Conservation (phyloP, 2,113 vertebrate genomes). For the Agelaius phoeniceus region DNA sequence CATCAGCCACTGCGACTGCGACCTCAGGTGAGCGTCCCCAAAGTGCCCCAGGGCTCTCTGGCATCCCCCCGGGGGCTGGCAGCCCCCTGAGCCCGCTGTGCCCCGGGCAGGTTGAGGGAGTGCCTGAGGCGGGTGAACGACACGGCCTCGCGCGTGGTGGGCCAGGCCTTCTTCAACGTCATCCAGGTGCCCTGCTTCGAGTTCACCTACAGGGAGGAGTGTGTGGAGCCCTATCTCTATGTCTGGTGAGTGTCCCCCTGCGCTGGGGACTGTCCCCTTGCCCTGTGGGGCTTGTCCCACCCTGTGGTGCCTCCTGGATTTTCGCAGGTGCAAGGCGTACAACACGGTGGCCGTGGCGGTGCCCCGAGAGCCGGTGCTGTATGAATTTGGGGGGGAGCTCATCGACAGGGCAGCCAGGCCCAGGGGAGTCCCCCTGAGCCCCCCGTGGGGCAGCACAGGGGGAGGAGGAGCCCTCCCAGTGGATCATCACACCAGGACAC, state of each 20-base stretch:
- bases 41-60: rapidly evolving
- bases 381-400: conserved; percentile 82
- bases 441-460: not conserved
- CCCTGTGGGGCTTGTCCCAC: rapidly evolving
- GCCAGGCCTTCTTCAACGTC: conserved; percentile 89
- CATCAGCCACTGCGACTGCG: conserved; percentile 90
- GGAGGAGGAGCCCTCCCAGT: not conserved
- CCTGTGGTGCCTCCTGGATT: rapidly evolving
- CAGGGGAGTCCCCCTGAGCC: not conserved
- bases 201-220: conserved; percentile 82
- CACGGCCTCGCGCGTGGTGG: conserved; percentile 84
- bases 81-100: not conserved
- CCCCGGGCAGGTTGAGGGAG: conserved; percentile 77
- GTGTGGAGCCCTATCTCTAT: conserved; percentile 87
- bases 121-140: conserved; percentile 84
- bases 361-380: conserved; percentile 80
- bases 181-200: conserved; percentile 89
- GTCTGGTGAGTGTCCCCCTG: conserved; percentile 81
- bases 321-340: conserved; percentile 83
- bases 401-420: conserved; percentile 77
- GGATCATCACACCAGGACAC: not conserved
- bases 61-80: rapidly evolving
- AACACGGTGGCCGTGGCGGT: conserved; percentile 83
- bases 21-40: conserved; percentile 70
- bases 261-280: rapidly evolving